Conservation (phyloP, 2,113 vertebrate genomes). For the Oophaga pumilio region DNA sequence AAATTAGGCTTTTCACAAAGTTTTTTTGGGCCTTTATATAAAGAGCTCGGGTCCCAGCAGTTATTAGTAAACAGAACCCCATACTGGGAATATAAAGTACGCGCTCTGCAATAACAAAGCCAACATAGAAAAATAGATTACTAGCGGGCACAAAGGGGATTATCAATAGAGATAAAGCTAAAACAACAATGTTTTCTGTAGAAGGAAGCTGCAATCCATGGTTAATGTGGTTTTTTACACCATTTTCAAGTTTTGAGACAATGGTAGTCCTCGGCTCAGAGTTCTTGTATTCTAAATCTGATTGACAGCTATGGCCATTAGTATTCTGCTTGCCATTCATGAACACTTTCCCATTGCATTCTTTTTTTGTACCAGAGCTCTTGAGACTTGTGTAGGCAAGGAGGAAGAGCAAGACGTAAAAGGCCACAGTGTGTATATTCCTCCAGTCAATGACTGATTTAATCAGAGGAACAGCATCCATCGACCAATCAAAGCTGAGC, state of each 20-base stretch:
- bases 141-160: slow-evolving; percentile 95
- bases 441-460: slow-evolving; percentile 85
- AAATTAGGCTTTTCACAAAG: slow-evolving; percentile 83
- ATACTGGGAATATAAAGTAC: slow-evolving; percentile 99
- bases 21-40: slow-evolving; percentile 81
- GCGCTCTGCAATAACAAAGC: slow-evolving; percentile 97
- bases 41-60: slow-evolving; percentile 87
- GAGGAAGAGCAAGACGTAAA: slow-evolving; percentile 82
- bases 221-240: slow-evolving; percentile 76
- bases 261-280: slow-evolving; percentile 73
- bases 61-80: slow-evolving; percentile 96
- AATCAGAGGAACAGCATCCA: slow-evolving; percentile 95
- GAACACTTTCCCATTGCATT: slow-evolving; percentile 81
- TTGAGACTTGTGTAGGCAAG: slow-evolving; percentile 82
- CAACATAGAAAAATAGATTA: slow-evolving; percentile 98
- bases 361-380: slow-evolving; percentile 69
- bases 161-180: slow-evolving; percentile 89
- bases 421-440: slow-evolving; percentile 85
- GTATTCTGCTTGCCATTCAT: slow-evolving; percentile 87
- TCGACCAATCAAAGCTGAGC: slow-evolving; percentile 98
- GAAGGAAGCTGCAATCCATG: slow-evolving; percentile 84
- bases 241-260: slow-evolving; percentile 80
- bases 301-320: slow-evolving; percentile 89
- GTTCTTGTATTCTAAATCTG: slow-evolving; percentile 76
- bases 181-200: slow-evolving; percentile 87